Conservation (phyloP, 2,888 invertebrate species). For the Opisthograptis luteolata region DNA sequence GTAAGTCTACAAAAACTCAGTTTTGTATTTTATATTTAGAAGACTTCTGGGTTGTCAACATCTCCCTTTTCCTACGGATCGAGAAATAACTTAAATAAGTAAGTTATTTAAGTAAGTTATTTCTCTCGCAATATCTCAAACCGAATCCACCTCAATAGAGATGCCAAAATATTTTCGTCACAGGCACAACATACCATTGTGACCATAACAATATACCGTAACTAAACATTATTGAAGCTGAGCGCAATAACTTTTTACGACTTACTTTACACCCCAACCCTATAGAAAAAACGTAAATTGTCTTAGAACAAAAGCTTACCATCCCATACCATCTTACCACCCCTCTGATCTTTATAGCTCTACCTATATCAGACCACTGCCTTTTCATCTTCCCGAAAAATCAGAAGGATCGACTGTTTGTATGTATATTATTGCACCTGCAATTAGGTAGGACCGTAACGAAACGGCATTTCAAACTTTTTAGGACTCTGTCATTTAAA, state of each 20-base stretch:
- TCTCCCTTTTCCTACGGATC: no score
- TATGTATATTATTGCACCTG: conserved; percentile 45
- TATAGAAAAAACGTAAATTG: conserved; percentile 15
- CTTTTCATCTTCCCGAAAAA: conserved; percentile 10
- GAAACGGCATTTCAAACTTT: conserved; percentile 25
- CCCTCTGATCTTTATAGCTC: not conserved
- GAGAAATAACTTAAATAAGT: no score
- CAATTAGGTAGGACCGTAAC: conserved; percentile 44
- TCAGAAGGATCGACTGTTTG: conserved; percentile 41
- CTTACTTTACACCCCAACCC: conserved; percentile 14
- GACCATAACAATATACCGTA: conserved; percentile 22
- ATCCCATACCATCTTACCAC: no score
- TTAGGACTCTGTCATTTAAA: not conserved
- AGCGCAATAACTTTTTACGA: conserved; percentile 29
- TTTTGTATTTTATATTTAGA: no score
- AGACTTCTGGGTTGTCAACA: no score
- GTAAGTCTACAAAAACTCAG: no score
- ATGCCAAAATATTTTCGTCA: conserved; percentile 26
- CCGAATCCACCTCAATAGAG: conserved; percentile 3
- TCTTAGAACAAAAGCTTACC: conserved; percentile 1
- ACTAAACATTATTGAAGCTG: conserved; percentile 25
- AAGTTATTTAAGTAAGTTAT: no score
- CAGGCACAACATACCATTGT: conserved; percentile 5
- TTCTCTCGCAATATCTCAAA: not conserved
- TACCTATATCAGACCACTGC: conserved; percentile 26